phyloP scores from a whole-genome alignment of 2,888 invertebrate species.

The Harmothoe impar region DNA sequence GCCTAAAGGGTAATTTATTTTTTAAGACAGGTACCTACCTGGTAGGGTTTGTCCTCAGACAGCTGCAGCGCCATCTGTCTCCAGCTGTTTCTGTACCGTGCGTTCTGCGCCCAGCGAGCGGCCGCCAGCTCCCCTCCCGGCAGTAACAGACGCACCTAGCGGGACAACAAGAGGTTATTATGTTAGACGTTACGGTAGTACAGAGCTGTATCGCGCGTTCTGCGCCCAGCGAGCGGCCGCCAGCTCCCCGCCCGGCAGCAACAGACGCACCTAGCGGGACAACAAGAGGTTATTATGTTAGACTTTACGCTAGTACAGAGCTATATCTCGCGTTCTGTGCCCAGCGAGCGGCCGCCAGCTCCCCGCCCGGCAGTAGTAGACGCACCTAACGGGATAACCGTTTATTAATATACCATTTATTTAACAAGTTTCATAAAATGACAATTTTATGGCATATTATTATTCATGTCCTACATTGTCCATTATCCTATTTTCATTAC shows the following conservation, averaged over 20 bases:
- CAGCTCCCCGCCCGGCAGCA: slow-evolving; percentile 66
- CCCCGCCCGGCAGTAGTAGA: slow-evolving; percentile 65
- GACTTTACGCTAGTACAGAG: no score
- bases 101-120: slow-evolving; percentile 68
- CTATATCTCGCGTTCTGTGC: slow-evolving; percentile 64
- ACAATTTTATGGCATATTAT: background rate
- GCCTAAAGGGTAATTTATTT: no score
- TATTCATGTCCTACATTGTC: no score
- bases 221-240: slow-evolving; percentile 67
- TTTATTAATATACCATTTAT: slow-evolving; percentile 46
- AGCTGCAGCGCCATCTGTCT: slow-evolving; percentile 64
- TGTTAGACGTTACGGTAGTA: no score
- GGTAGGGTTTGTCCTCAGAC: slow-evolving; percentile 49
- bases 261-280: no score
- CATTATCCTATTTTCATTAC: no score
- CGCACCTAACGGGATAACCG: no score
- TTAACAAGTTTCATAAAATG: background rate
- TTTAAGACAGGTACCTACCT: background rate
- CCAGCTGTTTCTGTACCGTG: slow-evolving; percentile 66
- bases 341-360: slow-evolving; percentile 67
- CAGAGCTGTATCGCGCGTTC: slow-evolving; percentile 64
- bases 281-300: no score
- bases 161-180: no score
- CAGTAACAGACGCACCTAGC: slow-evolving; percentile 61
- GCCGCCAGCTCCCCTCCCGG: slow-evolving; percentile 66